Evolutionary conservation across 2,113 vertebrate genomes (phyloP).

Genomic region (Colossoma macropomum): DNA sequence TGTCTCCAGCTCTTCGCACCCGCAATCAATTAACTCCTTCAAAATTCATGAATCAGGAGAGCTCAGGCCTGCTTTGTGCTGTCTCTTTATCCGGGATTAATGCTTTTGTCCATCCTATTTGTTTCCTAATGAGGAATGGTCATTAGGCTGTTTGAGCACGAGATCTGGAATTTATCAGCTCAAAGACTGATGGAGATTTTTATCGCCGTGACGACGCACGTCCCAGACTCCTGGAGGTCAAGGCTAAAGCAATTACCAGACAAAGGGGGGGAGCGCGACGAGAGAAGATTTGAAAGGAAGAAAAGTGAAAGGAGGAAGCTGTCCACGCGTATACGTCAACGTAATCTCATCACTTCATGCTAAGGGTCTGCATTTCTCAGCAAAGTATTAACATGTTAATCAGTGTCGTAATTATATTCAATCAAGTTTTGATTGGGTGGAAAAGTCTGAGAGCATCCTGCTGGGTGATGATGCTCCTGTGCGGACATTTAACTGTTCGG

Average conservation of each 20-base stretch:
- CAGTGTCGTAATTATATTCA: conserved; percentile 5
- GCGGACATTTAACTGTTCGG: background rate
- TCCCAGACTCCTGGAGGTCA: conserved; percentile 30
- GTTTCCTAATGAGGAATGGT: conserved; percentile 57
- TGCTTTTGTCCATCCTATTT: conserved; percentile 62
- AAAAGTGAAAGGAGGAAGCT: background rate
- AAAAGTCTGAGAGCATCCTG: no score
- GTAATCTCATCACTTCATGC: background rate
- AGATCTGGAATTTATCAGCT: conserved; percentile 49
- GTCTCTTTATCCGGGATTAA: conserved; percentile 62
- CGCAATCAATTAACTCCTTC: conserved; percentile 46
- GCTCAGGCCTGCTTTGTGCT: conserved; percentile 20
- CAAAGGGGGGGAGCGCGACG: background rate
- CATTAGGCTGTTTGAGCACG: conserved; percentile 53
- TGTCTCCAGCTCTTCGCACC: conserved; percentile 16
- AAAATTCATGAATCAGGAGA: conserved; percentile 24
- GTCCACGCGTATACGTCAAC: background rate
- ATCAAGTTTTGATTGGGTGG: conserved; percentile 6
- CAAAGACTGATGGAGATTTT: conserved; percentile 55
- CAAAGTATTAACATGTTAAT: background rate
- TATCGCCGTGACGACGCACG: conserved; percentile 22
- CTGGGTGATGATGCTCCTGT: background rate
- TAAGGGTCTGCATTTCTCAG: background rate
- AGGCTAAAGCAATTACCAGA: conserved; percentile 35
- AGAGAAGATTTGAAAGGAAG: background rate